Base-by-base conservation (phyloP, 2,888 invertebrate genomes). In the Tetranychus truncatus region DNA sequence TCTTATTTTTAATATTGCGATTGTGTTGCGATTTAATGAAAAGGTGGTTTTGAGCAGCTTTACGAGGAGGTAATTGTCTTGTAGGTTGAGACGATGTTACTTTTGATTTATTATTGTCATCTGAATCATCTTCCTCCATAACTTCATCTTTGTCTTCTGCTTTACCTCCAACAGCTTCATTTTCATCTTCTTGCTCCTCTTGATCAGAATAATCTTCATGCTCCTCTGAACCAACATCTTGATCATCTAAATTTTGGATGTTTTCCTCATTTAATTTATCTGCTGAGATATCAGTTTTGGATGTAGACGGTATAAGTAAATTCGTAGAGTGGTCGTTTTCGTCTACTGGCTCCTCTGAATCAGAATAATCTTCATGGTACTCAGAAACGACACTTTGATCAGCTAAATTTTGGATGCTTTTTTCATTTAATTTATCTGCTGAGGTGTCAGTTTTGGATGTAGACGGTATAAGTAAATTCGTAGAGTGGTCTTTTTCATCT, bases 41-140 rank as follows among this genome's bases (percentile, higher is more conserved):
- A 20, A 77, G 76, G 45, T 77, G 77, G 15, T 74, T 74, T 75
- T 77, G 77, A 21, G 77, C 77, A n/a, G 77, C 77, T 72, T 74
- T 77, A 15, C 77, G 67, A 7, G 77, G 77, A n/a, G 77, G 76
- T 44, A 77, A 45, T 34, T 76, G 77, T 11, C 77, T 24, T 5
- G 74, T n/a, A 6, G 72, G 45, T 20, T n/a, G n/a, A 8, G 44
- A 8, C 18, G 18, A 15, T 45, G 69, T 20, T 20, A 11, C 72
- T n/a, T 72, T 44, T 44, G 21, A 24, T 34, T 72, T 21, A 15
- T 74, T 66, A 66, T 44, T 66, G 8, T 15, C 66, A 21, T 18
- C 66, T 66, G 74, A 15, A n/a, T 45, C 34, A 24, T n/a, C 24
- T 15, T 55, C 66, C 1, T 18, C 18, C 44, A 7, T 9, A n/a